phyloP scores from a whole-genome alignment of 2,113 vertebrate genomes.

The Pleuronectes platessa region DNA sequence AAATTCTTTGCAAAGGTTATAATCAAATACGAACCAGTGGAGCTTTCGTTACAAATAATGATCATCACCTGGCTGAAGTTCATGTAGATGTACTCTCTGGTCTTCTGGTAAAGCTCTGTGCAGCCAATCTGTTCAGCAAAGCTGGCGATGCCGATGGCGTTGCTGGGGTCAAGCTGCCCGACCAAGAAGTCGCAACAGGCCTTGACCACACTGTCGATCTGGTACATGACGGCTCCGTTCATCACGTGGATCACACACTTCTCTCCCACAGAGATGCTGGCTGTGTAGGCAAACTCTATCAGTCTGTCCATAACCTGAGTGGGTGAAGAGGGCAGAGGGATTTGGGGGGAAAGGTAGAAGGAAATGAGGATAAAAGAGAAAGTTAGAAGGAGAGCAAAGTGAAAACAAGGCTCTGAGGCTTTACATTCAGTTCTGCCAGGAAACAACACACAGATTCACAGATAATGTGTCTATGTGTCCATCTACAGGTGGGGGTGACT shows the following conservation, averaged over 20 bases:
- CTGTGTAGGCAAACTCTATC: slow-evolving; percentile 95
- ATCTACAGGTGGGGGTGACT: too few relatives aligned
- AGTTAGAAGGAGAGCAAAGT: background rate
- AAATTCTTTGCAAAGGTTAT: too few relatives aligned
- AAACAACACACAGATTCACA: background rate
- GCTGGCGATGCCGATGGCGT: slow-evolving; percentile 95
- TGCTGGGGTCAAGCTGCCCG: slow-evolving; percentile 94
- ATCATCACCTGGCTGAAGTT: slow-evolving; percentile 91
- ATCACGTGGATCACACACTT: slow-evolving; percentile 94
- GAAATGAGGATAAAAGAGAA: background rate
- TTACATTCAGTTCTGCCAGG: background rate
- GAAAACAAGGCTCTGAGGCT: background rate
- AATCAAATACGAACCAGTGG: background rate
- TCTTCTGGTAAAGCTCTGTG: slow-evolving; percentile 90
- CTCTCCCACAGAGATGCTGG: slow-evolving; percentile 94
- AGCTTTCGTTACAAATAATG: background rate
- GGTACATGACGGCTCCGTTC: slow-evolving; percentile 97
- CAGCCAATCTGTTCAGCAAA: slow-evolving; percentile 95
- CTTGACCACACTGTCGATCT: slow-evolving; percentile 94
- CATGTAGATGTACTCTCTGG: slow-evolving; percentile 95
- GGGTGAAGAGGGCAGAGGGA: background rate
- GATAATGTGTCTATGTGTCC: too few relatives aligned
- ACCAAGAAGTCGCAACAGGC: slow-evolving; percentile 94
- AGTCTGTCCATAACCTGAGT: slow-evolving; percentile 90
- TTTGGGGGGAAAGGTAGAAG: background rate